A percentile compares a stretch with the other conserved stretches of the same genome.
Conservation (phyloP, 2,888 invertebrate genomes). For the Copidosoma aretas region DNA sequence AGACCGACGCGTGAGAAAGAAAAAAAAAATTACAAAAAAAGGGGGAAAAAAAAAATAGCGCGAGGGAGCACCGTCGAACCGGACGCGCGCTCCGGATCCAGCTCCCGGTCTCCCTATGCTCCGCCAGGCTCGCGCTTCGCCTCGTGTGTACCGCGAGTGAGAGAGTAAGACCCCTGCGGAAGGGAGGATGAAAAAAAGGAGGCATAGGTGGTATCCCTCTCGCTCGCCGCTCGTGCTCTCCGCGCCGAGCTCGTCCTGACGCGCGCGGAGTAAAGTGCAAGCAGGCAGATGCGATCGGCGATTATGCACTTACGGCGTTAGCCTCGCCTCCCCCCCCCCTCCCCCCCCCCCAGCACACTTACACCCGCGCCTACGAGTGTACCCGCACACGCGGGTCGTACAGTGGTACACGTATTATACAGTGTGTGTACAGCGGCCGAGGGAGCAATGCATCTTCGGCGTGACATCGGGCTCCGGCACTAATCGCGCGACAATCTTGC, state of each 20-base stretch:
- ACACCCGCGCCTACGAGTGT: slow-evolving; percentile 4
- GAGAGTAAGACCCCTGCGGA: slow-evolving; percentile 4
- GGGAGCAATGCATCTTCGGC: slow-evolving; percentile 61
- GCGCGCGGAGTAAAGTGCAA: slow-evolving; percentile 44
- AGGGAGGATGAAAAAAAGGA: not conserved
- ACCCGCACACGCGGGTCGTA: too few species aligned
- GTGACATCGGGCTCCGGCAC: slow-evolving; percentile 59
- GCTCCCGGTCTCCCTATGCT: too few species aligned
- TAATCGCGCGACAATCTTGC: slow-evolving; percentile 63
- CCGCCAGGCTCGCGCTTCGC: too few species aligned
- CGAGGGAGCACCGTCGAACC: too few species aligned
- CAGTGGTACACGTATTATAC: too few species aligned
- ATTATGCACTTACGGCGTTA: slow-evolving; percentile 63
- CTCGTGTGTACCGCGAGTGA: not conserved
- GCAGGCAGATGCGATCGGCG: slow-evolving; percentile 61
- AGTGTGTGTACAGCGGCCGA: slow-evolving; percentile 47
- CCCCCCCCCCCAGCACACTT: slow-evolving; percentile 3
- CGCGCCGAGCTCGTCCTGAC: slow-evolving; percentile 26
- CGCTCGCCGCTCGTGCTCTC: slow-evolving; percentile 1
- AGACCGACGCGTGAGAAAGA: too few species aligned
- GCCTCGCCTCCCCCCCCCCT: slow-evolving; percentile 42
- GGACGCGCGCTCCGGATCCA: too few species aligned
- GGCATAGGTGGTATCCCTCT: too few species aligned
- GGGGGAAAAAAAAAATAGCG: too few species aligned
- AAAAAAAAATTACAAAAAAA: too few species aligned